Percentiles rank a stretch among this genome's conserved stretches.
Evolutionary conservation across 2,113 vertebrate genomes (phyloP).

Genomic region (Okapia johnstoni): DNA sequence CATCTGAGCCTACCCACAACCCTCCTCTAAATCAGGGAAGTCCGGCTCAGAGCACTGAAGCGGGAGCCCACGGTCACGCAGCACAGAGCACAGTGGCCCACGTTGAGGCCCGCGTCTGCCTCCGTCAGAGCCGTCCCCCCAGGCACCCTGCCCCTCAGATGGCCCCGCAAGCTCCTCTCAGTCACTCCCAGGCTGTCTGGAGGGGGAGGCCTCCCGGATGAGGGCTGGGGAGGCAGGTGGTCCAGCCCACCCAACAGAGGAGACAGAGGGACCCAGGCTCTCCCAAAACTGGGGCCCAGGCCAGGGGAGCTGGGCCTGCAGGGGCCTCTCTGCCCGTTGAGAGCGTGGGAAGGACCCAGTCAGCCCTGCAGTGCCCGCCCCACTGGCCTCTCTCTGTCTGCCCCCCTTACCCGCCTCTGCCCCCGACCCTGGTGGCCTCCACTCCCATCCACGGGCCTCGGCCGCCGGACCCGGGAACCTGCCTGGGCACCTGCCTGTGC

Average conservation of each 20-base stretch:
- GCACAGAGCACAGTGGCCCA: not conserved
- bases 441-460: too few relatives aligned
- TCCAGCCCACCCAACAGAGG: fast-evolving
- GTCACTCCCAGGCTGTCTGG: not conserved
- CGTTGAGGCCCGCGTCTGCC: fast-evolving
- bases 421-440: not conserved
- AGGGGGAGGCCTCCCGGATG: not conserved
- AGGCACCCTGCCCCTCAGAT: too few relatives aligned
- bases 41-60: not conserved
- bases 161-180: fast-evolving
- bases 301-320: fast-evolving
- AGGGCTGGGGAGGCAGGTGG: fast-evolving
- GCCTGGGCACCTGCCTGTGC: fast-evolving
- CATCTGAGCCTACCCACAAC: not conserved
- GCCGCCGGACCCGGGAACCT: fast-evolving
- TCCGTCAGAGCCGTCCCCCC: fast-evolving
- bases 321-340: not conserved
- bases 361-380: not conserved
- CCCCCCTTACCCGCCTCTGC: not conserved
- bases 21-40: not conserved
- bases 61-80: fast-evolving
- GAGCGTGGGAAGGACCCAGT: not conserved
- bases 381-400: not conserved
- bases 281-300: not conserved
- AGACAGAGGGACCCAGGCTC: not conserved